phyloP scores from a whole-genome alignment of 2,888 invertebrate genomes.

The Seladonia tumulorum region DNA sequence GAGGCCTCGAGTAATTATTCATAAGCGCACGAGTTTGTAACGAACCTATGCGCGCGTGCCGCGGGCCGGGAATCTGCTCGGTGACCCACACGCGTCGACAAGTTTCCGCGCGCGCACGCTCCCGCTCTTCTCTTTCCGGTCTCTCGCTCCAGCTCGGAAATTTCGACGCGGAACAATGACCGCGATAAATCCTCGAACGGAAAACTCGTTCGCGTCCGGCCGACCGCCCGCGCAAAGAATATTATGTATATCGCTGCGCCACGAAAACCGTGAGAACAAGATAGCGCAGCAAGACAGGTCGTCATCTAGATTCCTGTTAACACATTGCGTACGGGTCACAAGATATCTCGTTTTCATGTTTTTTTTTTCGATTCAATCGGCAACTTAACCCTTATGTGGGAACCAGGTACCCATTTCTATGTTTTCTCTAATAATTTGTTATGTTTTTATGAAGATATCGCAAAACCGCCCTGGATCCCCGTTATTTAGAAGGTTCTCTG shows the following conservation, averaged over 20 bases:
- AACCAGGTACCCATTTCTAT: too few species aligned
- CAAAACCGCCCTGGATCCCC: too few species aligned
- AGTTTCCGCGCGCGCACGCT: not conserved
- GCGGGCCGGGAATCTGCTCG: conserved; percentile 13
- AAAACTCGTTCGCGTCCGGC: not conserved
- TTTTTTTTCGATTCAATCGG: too few species aligned
- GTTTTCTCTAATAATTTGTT: too few species aligned
- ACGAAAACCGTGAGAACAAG: not conserved
- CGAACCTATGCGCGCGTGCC: conserved; percentile 34
- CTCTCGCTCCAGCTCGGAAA: not conserved
- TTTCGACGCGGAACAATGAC: not conserved
- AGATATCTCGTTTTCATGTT: too few species aligned
- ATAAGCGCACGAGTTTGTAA: conserved; percentile 55
- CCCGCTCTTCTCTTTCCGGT: not conserved
- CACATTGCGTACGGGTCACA: too few species aligned
- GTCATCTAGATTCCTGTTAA: not conserved
- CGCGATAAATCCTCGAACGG: not conserved
- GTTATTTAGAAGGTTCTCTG: too few species aligned
- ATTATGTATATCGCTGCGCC: not conserved
- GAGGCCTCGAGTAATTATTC: conserved; percentile 55
- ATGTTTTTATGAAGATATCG: too few species aligned
- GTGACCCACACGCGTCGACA: conserved; percentile 8
- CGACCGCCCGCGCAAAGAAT: not conserved
- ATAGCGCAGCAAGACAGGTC: not conserved
- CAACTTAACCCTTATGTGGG: too few species aligned